Evolutionary conservation across 2,113 vertebrate species (phyloP).

Genomic region (Pitta sordida): DNA sequence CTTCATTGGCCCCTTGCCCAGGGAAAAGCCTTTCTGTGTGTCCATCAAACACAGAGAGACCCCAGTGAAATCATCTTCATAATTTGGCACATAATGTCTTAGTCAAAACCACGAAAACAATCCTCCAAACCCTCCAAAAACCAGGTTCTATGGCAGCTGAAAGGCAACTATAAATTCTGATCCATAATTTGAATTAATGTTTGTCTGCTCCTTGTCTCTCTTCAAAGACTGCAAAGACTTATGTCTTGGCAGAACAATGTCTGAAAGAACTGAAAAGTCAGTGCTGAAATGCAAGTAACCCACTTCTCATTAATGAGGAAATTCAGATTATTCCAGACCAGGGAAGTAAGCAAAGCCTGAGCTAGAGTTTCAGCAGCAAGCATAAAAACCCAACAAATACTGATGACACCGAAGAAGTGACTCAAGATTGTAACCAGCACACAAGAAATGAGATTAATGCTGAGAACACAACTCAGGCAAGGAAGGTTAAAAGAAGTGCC

Average conservation of each 20-base stretch:
- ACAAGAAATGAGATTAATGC: background rate
- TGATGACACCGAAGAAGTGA: background rate
- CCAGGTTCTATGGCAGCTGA: background rate
- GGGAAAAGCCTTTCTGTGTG: background rate
- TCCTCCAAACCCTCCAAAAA: background rate
- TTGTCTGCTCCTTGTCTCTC: background rate
- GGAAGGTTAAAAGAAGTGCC: background rate
- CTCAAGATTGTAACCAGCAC: background rate
- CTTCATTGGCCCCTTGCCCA: background rate
- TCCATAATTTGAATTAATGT: background rate
- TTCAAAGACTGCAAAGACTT: background rate
- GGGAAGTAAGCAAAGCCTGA: background rate
- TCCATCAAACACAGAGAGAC: background rate
- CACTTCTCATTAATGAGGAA: background rate
- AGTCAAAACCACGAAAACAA: background rate
- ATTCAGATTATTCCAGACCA: background rate
- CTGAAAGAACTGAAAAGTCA: background rate
- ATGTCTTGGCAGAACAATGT: background rate
- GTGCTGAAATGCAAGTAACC: background rate
- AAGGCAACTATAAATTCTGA: background rate
- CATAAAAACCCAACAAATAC: background rate
- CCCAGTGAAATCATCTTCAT: background rate
- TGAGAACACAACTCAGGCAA: background rate
- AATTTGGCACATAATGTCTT: fast-evolving
- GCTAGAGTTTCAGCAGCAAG: background rate